These are phyloP conservation scores for Tychaedon coryphoeus DNA, from an alignment of 2,113 vertebrate species.

Conservation along the genomic window DNA sequence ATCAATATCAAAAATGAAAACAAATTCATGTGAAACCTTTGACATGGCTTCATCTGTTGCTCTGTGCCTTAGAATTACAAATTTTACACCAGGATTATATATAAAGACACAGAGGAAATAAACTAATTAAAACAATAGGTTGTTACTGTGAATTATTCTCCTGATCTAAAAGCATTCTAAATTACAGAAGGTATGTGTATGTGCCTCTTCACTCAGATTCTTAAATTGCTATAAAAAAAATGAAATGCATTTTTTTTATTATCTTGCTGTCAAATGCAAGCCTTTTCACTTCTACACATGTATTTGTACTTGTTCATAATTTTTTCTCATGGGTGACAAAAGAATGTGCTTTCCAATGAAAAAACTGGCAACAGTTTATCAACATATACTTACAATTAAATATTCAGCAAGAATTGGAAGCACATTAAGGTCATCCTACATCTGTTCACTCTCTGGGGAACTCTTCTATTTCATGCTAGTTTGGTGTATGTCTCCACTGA, in stretches of 20 bases:
- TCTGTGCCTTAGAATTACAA: not conserved
- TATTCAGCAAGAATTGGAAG: constrained; percentile 1
- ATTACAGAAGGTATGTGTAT: not conserved
- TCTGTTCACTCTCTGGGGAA: not conserved
- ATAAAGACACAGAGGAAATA: not conserved
- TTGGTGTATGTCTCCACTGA: not conserved
- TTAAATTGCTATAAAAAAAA: not conserved
- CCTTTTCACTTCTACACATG: not conserved
- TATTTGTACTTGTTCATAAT: not conserved
- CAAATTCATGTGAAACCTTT: not conserved
- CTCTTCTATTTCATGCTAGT: not conserved
- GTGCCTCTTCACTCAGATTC: not conserved
- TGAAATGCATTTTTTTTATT: not conserved
- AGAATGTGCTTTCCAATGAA: not conserved
- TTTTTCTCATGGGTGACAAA: not conserved
- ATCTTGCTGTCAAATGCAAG: not conserved
- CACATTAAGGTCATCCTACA: not conserved
- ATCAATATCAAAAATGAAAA: not conserved
- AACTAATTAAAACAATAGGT: not conserved
- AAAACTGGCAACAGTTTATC: not conserved
- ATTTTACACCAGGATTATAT: not conserved
- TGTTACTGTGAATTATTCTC: not conserved
- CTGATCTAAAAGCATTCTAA: not conserved
- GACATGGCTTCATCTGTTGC: not conserved
- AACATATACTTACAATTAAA: constrained; percentile 5